A percentile compares a stretch with the other conserved stretches of the same genome.
Evolutionary conservation across 2,888 invertebrate genomes (phyloP).

Genomic region (Caenorhabditis panamensis): DNA sequence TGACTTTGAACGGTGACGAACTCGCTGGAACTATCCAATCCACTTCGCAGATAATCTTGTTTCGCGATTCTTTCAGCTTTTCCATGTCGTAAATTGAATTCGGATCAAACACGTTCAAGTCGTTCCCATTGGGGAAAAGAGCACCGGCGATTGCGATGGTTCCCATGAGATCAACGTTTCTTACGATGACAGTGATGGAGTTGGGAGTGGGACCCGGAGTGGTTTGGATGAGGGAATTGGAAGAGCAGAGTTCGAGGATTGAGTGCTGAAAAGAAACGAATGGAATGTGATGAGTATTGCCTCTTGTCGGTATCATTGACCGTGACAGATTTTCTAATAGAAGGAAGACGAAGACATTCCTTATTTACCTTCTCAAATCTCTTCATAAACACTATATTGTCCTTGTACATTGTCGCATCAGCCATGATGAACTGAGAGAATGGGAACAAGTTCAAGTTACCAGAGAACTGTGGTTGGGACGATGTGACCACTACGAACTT

Average conservation of each 20-base stretch:
- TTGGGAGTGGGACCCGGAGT: slow-evolving; percentile 67
- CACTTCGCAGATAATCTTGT: slow-evolving; percentile 64
- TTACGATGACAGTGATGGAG: slow-evolving; percentile 65
- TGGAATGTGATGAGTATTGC: too few species aligned
- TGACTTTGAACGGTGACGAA: slow-evolving; percentile 65
- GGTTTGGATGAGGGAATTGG: slow-evolving; percentile 61
- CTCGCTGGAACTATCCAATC: slow-evolving; percentile 69
- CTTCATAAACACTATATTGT: slow-evolving; percentile 52
- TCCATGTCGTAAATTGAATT: slow-evolving; percentile 56
- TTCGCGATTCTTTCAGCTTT: slow-evolving; percentile 58
- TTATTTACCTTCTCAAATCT: slow-evolving; percentile 58
- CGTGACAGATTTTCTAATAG: too few species aligned
- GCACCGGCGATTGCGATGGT: slow-evolving; percentile 69
- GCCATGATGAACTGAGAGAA: slow-evolving; percentile 65
- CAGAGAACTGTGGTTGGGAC: slow-evolving; percentile 64
- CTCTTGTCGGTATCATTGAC: too few species aligned
- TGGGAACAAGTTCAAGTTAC: slow-evolving; percentile 70
- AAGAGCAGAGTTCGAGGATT: slow-evolving; percentile 64
- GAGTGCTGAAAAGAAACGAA: slow-evolving; percentile 39
- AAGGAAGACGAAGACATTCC: too few species aligned
- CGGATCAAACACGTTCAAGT: slow-evolving; percentile 56
- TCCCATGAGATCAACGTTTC: slow-evolving; percentile 68
- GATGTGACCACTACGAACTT: slow-evolving; percentile 67
- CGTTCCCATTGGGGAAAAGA: slow-evolving; percentile 63
- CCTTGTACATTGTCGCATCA: slow-evolving; percentile 50